A percentile compares a stretch with the other conserved stretches of the same genome.
phyloP scores from a whole-genome alignment of 2,113 vertebrate species.

The Oncorhynchus mykiss region DNA sequence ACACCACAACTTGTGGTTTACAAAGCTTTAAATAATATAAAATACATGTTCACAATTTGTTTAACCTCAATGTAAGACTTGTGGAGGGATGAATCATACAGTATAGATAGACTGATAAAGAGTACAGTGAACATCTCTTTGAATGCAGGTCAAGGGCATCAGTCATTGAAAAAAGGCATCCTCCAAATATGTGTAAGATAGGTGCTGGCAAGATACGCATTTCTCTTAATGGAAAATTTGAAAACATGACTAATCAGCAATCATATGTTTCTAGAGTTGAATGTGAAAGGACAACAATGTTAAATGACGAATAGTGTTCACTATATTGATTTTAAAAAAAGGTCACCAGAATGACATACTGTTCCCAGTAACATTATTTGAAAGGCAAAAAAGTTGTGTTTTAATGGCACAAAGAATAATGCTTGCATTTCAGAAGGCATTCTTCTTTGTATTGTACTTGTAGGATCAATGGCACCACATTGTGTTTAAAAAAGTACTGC shows the following conservation, averaged over 20 bases:
- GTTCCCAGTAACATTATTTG: constrained; percentile 9
- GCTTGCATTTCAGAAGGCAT: constrained; percentile 53
- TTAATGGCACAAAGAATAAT: constrained; percentile 41
- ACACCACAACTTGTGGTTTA: constrained; percentile 42
- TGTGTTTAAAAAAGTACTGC: constrained; percentile 64
- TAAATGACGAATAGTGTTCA: constrained; percentile 16
- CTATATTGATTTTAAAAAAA: background rate
- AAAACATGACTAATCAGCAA: constrained; percentile 26
- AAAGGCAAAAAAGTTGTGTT: constrained; percentile 35
- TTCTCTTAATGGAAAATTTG: constrained; percentile 18
- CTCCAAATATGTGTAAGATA: constrained; percentile 33
- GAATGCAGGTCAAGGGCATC: constrained; percentile 42
- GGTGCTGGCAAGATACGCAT: constrained; percentile 25
- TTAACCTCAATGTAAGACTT: constrained; percentile 27
- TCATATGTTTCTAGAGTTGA: constrained; percentile 15
- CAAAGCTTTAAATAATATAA: constrained; percentile 53
- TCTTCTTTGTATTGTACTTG: constrained; percentile 52
- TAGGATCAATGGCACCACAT: constrained; percentile 52
- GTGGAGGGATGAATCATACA: constrained; percentile 37
- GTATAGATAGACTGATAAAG: constrained; percentile 10
- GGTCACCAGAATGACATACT: background rate
- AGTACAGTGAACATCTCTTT: constrained; percentile 36
- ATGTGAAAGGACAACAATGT: constrained; percentile 3
- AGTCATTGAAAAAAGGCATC: constrained; percentile 24
- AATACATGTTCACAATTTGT: constrained; percentile 18